phyloP scores from a whole-genome alignment of 2,113 vertebrate genomes.

The Rutilus rutilus region DNA sequence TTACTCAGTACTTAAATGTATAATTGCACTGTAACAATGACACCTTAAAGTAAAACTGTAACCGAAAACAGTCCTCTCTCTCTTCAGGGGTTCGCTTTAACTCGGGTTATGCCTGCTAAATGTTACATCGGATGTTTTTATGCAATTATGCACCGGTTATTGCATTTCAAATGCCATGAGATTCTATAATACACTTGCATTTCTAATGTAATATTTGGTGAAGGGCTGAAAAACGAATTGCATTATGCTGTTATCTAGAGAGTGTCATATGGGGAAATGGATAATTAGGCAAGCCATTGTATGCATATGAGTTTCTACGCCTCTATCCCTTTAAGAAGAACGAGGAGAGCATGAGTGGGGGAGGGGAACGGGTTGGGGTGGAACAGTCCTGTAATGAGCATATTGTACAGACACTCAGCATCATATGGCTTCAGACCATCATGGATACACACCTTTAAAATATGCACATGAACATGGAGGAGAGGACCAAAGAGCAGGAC shows the following conservation, averaged over 20 bases:
- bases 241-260: background rate
- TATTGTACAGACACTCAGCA: constrained; percentile 72
- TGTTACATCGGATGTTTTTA: background rate
- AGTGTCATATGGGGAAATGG: no score
- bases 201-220: background rate
- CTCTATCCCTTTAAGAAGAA: constrained; percentile 81
- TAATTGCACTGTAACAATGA: no score
- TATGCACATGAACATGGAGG: constrained; percentile 45
- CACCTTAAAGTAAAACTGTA: no score
- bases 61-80: background rate
- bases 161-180: background rate
- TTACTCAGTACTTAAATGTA: no score
- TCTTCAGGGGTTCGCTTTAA: background rate
- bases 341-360: constrained; percentile 71
- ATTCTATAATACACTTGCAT: background rate
- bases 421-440: constrained; percentile 74
- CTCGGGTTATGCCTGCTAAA: background rate
- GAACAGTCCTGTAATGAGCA: constrained; percentile 83
- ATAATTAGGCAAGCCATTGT: constrained; percentile 18
- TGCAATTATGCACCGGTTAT: background rate
- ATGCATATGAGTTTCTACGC: constrained; percentile 49
- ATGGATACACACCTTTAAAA: constrained; percentile 63
- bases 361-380: constrained; percentile 80
- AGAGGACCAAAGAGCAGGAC: constrained; percentile 58
- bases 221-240: background rate